Percentiles rank a stretch among this genome's conserved stretches.
Evolutionary conservation across 2,113 vertebrate species (phyloP).

Genomic region (Chaetodon auriga): DNA sequence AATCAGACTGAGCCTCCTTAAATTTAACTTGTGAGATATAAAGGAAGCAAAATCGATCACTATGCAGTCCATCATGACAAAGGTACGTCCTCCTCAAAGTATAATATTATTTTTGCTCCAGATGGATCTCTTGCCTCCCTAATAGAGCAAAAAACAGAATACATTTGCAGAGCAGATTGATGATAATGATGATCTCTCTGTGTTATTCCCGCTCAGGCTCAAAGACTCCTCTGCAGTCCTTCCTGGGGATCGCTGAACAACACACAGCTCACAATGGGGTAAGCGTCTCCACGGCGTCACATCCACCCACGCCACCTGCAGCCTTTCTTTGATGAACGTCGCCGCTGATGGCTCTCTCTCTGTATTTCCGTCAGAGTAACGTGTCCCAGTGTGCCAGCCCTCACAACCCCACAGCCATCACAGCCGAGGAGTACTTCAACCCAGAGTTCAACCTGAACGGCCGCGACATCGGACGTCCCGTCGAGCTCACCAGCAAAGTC

Average conservation of each 20-base stretch:
- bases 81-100: neutral
- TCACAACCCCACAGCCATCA: constrained; percentile 88
- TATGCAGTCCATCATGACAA: neutral
- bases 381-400: constrained; percentile 88
- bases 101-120: neutral
- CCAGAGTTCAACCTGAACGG: constrained; percentile 84
- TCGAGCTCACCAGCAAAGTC: constrained; percentile 88
- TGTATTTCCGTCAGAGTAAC: constrained; percentile 78
- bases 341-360: neutral
- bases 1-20: neutral
- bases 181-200: neutral
- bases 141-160: neutral
- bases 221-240: constrained; percentile 86
- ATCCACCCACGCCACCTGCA: constrained; percentile 14
- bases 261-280: constrained; percentile 86
- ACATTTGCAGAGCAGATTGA: neutral
- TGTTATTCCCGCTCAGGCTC: constrained; percentile 65
- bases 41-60: neutral
- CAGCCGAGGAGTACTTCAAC: constrained; percentile 87
- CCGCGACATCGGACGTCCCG: constrained; percentile 86
- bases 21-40: neutral
- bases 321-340: neutral
- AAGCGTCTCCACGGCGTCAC: constrained; percentile 48
- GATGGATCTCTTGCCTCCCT: neutral
- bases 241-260: constrained; percentile 87